Evolutionary conservation across 2,797 vertebrate species (phyloP).

Genomic region (Acanthis flammea): DNA sequence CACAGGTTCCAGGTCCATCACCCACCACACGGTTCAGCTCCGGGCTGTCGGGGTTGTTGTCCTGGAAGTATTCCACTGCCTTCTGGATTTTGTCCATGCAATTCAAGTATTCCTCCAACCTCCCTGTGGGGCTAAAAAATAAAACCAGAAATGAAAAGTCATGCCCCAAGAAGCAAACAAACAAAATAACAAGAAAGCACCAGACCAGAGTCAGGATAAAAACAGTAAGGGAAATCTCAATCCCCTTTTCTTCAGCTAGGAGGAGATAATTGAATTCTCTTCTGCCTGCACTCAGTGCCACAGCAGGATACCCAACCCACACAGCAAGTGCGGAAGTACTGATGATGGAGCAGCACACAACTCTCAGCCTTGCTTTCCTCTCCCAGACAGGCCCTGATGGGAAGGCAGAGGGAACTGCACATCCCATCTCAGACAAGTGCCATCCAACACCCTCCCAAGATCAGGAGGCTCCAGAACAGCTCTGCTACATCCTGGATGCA

Average conservation of each 20-base stretch:
- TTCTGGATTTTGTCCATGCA: conserved; percentile 97
- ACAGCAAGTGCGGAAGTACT: background rate
- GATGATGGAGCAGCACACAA: background rate
- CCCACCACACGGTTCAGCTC: conserved; percentile 96
- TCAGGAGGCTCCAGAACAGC: background rate
- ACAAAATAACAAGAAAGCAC: background rate
- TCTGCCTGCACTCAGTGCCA: background rate
- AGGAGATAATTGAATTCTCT: background rate
- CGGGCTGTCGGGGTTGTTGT: conserved; percentile 96
- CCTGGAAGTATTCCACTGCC: conserved; percentile 97
- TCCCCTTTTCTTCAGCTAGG: background rate
- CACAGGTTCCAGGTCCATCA: background rate
- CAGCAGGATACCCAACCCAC: background rate
- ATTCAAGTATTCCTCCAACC: conserved; percentile 90
- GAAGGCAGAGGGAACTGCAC: background rate
- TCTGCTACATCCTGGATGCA: background rate
- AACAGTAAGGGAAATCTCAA: background rate
- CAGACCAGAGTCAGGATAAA: background rate
- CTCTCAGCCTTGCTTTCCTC: background rate
- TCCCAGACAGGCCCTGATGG: background rate
- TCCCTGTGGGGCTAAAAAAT: conserved; percentile 84
- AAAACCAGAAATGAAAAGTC: background rate
- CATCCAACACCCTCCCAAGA: background rate
- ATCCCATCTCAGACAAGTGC: background rate
- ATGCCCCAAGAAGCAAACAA: background rate